phyloP scores from a whole-genome alignment of 2,888 invertebrate genomes.

The Hymenopus coronatus region DNA sequence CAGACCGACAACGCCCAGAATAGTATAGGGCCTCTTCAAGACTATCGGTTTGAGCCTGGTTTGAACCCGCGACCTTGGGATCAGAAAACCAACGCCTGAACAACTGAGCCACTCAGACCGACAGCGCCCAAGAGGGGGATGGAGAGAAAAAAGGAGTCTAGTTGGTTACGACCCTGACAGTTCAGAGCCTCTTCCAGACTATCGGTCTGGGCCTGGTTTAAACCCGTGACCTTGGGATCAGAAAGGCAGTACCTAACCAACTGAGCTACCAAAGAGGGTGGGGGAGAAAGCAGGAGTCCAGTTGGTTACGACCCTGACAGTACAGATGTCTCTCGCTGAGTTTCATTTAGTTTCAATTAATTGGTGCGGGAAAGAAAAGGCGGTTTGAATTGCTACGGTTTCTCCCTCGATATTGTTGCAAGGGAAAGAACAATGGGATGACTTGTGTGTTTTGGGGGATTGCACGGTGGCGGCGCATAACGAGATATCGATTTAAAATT shows the following conservation, averaged over 20 bases:
- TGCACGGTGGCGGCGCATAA: not conserved
- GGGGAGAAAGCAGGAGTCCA: not conserved
- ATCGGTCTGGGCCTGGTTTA: too few relatives aligned
- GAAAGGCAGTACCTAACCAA: too few relatives aligned
- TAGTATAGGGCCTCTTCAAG: too few relatives aligned
- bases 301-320: not conserved
- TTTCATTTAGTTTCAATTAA: slow-evolving; percentile 8
- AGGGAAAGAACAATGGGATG: not conserved
- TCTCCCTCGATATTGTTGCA: not conserved
- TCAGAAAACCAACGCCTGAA: too few relatives aligned
- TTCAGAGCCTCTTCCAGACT: too few relatives aligned
- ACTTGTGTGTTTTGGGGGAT: slow-evolving; percentile 19
- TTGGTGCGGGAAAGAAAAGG: slow-evolving; percentile 8
- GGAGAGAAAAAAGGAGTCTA: not conserved
- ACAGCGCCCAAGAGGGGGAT: too few relatives aligned
- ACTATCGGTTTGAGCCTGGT: too few relatives aligned
- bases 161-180: not conserved
- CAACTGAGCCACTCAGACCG: too few relatives aligned
- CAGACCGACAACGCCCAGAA: too few relatives aligned
- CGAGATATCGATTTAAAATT: not conserved
- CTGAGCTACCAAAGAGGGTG: too few relatives aligned
- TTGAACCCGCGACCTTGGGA: too few relatives aligned
- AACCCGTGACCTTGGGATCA: too few relatives aligned
- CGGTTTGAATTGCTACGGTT: slow-evolving; percentile 8
- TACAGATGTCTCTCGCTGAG: not conserved